Conservation (phyloP, 2,797 vertebrate genomes). For the Hyperoplus lanceolatus region DNA sequence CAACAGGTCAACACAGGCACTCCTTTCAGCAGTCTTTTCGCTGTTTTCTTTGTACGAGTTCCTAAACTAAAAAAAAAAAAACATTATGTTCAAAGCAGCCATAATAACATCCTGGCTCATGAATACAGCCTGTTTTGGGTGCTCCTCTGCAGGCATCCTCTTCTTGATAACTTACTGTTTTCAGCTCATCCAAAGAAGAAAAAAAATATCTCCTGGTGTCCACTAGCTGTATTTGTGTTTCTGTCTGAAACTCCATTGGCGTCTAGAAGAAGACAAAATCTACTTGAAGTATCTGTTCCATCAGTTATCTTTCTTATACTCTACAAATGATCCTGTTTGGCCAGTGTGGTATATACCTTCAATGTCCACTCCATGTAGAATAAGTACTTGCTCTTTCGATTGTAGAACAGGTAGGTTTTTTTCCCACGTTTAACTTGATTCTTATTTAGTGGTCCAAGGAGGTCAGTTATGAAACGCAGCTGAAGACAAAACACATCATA, state of each 20-base stretch:
- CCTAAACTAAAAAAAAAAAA: background rate
- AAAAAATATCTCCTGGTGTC: background rate
- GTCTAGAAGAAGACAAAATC: conserved; percentile 10
- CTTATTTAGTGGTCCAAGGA: conserved; percentile 1
- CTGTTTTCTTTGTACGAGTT: background rate
- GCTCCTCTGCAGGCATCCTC: background rate
- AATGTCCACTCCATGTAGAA: background rate
- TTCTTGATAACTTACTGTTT: conserved; percentile 4
- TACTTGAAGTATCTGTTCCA: background rate
- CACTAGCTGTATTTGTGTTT: background rate
- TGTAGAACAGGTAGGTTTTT: background rate
- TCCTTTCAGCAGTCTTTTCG: background rate
- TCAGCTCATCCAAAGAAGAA: conserved; percentile 13
- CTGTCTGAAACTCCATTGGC: background rate
- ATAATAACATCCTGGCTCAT: background rate
- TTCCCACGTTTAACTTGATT: background rate
- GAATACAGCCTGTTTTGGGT: background rate
- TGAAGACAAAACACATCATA: background rate
- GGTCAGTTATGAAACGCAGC: conserved; percentile 5
- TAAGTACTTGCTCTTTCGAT: background rate
- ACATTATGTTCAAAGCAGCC: background rate
- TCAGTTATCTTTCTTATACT: too few relatives aligned
- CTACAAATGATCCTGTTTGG: too few relatives aligned
- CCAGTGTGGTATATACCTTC: background rate
- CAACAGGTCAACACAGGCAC: conserved; percentile 17